Evolutionary conservation across 2,888 invertebrate species (phyloP), one percentile per base, ranked within the genome.

Genomic region (Trissoscelio sp.): DNA sequence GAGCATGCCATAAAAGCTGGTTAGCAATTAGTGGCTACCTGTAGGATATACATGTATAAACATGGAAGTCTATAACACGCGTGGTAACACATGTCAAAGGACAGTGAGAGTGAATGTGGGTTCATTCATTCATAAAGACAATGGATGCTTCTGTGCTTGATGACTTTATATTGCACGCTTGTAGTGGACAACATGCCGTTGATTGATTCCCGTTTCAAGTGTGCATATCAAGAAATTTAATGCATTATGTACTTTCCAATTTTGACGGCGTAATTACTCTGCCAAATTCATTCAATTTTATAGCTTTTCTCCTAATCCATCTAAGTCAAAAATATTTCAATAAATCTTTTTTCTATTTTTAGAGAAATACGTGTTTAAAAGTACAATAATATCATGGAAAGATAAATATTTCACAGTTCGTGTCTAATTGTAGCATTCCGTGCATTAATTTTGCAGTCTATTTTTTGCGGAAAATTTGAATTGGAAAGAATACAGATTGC

Each of bases 101-200:
- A 83, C 78, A 81, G 80, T 53, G 70, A 80, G 70, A 83, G 80
- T 83, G 72, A 83, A 80, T 70, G 74, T 69, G 60, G 66, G 77
- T 72, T 78, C 69, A 77, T 80, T 83, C 83, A 81, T 81, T 80
- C 78, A 83, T 74, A 74, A 80, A 80, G 80, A 80, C 83, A 83
- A 83, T 83, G 69, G 79, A 70, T 64, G 74, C 78, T 62, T 60
- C 74, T 74, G 74, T 55, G 60, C 70, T 74, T 74, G 70, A 83
- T 83, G 83, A 83, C 82, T 83, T 83, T 73, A 78, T 80, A 78
- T 74, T 78, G 74, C 78, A 78, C 81, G 64, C 75, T 66, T 39
- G 64, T 46, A 72, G 62, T 75, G 72, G 72, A 64, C 66, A 81
- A 39, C 70, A 39, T 37, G 37, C 39, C 28, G 55, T 58, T 78